Base-by-base conservation (phyloP, 1,140 invertebrate species). In the Glomeris maerens region DNA sequence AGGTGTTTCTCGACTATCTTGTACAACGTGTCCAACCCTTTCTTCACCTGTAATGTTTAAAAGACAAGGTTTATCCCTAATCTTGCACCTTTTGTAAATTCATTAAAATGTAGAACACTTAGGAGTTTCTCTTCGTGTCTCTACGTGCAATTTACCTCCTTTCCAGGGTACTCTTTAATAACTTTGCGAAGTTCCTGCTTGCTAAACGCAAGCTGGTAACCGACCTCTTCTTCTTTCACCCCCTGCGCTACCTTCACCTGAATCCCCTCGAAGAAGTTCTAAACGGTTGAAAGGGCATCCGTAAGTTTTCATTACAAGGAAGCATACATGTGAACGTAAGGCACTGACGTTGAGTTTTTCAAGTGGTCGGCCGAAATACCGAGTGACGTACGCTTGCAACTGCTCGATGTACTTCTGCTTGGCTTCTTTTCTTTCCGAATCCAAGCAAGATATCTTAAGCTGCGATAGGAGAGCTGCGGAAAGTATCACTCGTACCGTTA, bases 1-100 rank as follows among this genome's bases (percentile, higher is more conserved):
- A 97, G 70, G 70, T 97, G 91, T 72, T 98, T 97, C 62, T 94
- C 94, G 17, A 98, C 90, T 71, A 95, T 97, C 65, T 83, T 86
- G 67, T 97, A 98, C 45, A 98, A 72, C 64, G 87, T 79, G 64
- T 97, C 93, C 25, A 98, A 69, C 0, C 91, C 91, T 67, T 88
- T 90, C 67, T 96, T 96, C 2, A 98, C 91, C 68, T 70, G 45
- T 1, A 56, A 55, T 39, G 39, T 46, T 5, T 42, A 42, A 4
- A 42, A 42, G 25, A 42, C 4, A 4, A 17, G 5, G 17, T 42
- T 42, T 21, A 5, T 42, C 20, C 5, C 40, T 21, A 10, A 5
- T 36, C 17, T 36, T 36, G n/a, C n/a, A n/a, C n/a, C n/a, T n/a
- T n/a, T n/a, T n/a, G n/a, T n/a, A n/a, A n/a, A 27, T 14, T 25